phyloP scores from a whole-genome alignment of 2,888 invertebrate species.

The Dolomedes plantarius region DNA sequence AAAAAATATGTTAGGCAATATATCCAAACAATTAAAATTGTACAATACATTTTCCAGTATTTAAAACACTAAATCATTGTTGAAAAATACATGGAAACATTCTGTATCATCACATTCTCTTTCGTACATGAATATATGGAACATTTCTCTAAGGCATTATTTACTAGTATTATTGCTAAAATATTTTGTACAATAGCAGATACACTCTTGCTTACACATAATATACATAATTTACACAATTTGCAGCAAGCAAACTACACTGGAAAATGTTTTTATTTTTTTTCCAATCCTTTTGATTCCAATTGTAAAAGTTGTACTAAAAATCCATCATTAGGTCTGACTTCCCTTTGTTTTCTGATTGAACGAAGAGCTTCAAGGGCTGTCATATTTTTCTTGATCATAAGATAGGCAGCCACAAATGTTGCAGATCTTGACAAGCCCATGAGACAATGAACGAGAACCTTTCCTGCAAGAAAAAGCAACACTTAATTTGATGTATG shows the following conservation, averaged over 20 bases:
- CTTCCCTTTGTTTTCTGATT: slow-evolving; percentile 84
- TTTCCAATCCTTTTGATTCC: slow-evolving; percentile 74
- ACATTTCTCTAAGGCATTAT: background rate
- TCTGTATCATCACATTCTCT: background rate
- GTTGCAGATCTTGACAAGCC: slow-evolving; percentile 90
- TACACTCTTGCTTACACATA: background rate
- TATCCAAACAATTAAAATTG: no score
- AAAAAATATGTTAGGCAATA: no score
- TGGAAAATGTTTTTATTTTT: background rate
- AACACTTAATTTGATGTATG: no score
- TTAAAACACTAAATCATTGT: background rate
- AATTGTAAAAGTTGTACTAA: slow-evolving; percentile 85
- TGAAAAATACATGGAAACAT: background rate
- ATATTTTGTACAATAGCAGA: background rate
- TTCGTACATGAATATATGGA: background rate
- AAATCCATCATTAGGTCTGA: slow-evolving; percentile 89
- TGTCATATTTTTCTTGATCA: slow-evolving; percentile 86
- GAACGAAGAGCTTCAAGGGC: slow-evolving; percentile 85
- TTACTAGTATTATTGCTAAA: slow-evolving; percentile 1
- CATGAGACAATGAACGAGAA: slow-evolving; percentile 87
- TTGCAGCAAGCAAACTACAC: background rate
- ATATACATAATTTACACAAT: background rate
- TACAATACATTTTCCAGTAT: background rate
- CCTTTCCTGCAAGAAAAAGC: slow-evolving; percentile 84
- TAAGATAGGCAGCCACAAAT: slow-evolving; percentile 87